phyloP scores from a whole-genome alignment of 2,797 vertebrate genomes.

The Phataginus tetradactyla region DNA sequence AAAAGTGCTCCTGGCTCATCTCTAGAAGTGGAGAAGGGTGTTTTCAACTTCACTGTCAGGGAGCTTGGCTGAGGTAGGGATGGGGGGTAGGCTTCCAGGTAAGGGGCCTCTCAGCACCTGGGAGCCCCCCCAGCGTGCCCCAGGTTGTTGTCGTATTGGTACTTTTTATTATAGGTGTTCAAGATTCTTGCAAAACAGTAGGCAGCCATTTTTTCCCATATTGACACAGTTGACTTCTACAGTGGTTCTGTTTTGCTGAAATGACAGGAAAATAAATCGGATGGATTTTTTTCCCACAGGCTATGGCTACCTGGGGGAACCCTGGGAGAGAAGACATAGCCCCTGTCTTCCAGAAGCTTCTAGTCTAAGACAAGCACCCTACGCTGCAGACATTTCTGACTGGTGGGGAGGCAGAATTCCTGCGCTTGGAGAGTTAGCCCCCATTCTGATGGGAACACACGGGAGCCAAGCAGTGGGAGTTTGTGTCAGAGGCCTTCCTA shows the following conservation, averaged over 20 bases:
- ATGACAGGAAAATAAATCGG: neutral
- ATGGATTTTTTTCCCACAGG: neutral
- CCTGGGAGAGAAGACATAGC: neutral
- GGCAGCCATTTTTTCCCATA: neutral
- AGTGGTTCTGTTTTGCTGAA: neutral
- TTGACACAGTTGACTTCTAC: neutral
- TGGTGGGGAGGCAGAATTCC: neutral
- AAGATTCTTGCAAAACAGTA: neutral
- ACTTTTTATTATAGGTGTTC: neutral
- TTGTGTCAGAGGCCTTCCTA: neutral
- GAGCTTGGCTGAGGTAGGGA: no score
- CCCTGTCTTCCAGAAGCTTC: neutral
- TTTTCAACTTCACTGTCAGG: neutral
- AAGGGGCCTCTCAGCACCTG: neutral
- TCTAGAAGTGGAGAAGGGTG: neutral
- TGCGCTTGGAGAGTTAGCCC: neutral
- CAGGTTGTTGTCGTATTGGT: rapidly evolving
- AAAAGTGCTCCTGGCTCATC: neutral
- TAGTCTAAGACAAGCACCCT: neutral
- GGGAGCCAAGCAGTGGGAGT: neutral
- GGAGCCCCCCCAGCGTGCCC: rapidly evolving
- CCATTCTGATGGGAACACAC: no score
- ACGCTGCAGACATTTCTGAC: neutral
- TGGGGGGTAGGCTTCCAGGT: rapidly evolving
- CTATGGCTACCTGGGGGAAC: neutral